Evolutionary conservation across 2,113 vertebrate species (phyloP), one percentile per base, ranked within the genome.

Genomic region (Guaruba guarouba): DNA sequence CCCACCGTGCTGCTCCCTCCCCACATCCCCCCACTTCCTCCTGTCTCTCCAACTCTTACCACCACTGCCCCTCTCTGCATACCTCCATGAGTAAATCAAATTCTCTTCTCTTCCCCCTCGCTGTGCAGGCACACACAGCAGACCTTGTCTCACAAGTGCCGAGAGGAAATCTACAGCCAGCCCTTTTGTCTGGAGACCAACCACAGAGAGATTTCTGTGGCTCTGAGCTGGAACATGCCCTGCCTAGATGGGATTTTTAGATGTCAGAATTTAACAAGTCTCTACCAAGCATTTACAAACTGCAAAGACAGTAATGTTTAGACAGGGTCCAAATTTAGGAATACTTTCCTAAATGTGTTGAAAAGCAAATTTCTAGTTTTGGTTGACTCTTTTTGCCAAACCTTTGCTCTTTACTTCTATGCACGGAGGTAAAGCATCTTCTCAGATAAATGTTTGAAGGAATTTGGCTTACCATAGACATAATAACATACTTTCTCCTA

Each of bases 401-500:
- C 69, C 73, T 89, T 84, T 76, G 57, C 29, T 73, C 66, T 79
- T 73, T 89, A 6, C n/a, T 92, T 79, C 70, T 59, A 54, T 33
- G 48, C 27, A 41, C 2, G 24, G 88, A 87, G 48, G 73, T 69
- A 78, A 88, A 92, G 73, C 27, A 28, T 86, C 28, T 90, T 79
- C 82, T 79, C 27, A 23, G 64, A 59, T 31, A 86, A 93, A 82
- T 25, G 17, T 31, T 67, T 88, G 70, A 88, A 74, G 44, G 77
- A 87, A 76, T 89, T 80, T 85, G 46, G 39, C 66, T 69, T 77
- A 27, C 70, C 35, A 41, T 37, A 95, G 96, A 95, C 93, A 95
- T 94, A 97, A 97, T 66, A 95, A 92, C 77, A 94, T 95, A 85
- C 43, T 96, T 94, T 91, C 71, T 75, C 74, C 86, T 92, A 96